Percentiles rank a stretch among this genome's conserved stretches.
Evolutionary conservation across 1,140 invertebrate species (phyloP).

Genomic region (Heliconius himera): DNA sequence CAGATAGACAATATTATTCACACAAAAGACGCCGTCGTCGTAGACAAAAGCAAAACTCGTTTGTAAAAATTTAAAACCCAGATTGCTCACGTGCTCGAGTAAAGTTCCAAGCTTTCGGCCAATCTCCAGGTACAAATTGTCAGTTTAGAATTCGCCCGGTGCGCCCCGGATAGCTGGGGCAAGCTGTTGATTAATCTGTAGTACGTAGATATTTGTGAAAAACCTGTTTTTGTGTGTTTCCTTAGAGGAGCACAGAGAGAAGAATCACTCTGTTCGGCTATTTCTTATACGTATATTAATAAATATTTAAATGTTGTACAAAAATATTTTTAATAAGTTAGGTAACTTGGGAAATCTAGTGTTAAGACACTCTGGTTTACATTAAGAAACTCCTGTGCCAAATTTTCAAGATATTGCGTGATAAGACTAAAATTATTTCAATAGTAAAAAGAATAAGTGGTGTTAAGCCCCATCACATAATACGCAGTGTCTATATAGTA

Average conservation of each 20-base stretch:
- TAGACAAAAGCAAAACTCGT: constrained; percentile 8
- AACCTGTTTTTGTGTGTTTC: not conserved
- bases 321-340: too few species aligned
- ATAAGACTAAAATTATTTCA: too few species aligned
- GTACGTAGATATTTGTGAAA: constrained; percentile 10
- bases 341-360: too few species aligned
- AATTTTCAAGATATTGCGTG: too few species aligned
- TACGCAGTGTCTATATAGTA: too few species aligned
- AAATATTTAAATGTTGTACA: too few species aligned
- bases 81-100: constrained; percentile 33
- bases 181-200: constrained; percentile 10
- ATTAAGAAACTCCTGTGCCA: too few species aligned
- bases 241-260: not conserved
- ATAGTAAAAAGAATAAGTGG: too few species aligned
- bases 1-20: constrained; percentile 1
- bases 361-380: too few species aligned
- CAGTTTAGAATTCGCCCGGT: constrained; percentile 36
- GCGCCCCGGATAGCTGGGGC: constrained; percentile 16
- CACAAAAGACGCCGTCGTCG: not conserved
- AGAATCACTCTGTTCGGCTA: not conserved
- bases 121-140: constrained; percentile 41
- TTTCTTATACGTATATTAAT: not conserved
- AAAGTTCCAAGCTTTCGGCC: constrained; percentile 38
- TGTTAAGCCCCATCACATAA: too few species aligned
- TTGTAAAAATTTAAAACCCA: constrained; percentile 21